Conservation (phyloP, 2,797 vertebrate species). For the Lepilemur ruficaudatus region DNA sequence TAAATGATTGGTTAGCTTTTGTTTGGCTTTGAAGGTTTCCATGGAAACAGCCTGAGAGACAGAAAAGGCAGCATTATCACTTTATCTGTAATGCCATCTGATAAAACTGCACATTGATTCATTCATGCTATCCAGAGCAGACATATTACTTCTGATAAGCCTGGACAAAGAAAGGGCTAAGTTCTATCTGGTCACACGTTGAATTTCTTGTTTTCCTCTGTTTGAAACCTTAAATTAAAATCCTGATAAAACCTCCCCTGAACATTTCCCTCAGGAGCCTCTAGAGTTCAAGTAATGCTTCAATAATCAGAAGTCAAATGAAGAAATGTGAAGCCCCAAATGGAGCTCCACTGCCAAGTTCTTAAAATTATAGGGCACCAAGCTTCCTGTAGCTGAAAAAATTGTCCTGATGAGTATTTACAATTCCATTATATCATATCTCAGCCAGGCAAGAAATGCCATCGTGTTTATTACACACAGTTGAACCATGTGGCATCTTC, state of each 20-base stretch:
- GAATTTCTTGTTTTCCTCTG: constrained; percentile 48
- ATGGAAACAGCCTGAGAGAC: constrained; percentile 72
- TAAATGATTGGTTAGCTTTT: constrained; percentile 62
- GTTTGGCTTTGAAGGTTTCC: constrained; percentile 71
- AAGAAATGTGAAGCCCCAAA: constrained; percentile 80
- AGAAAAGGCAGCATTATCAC: constrained; percentile 67
- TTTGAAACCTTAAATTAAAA: constrained; percentile 80
- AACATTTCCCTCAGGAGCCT: constrained; percentile 70
- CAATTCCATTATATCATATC: constrained; percentile 77
- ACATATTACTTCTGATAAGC: constrained; percentile 33
- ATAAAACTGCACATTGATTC: constrained; percentile 54
- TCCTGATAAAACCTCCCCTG: constrained; percentile 67
- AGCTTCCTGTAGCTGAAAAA: constrained; percentile 80
- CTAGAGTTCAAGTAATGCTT: constrained; percentile 78
- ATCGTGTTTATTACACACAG: constrained; percentile 46
- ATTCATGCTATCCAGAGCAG: constrained; percentile 41
- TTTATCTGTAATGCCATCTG: constrained; percentile 40
- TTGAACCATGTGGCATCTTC: background rate
- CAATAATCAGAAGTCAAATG: constrained; percentile 77
- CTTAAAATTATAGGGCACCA: constrained; percentile 79
- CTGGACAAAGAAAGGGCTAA: constrained; percentile 46
- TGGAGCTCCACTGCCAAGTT: constrained; percentile 75
- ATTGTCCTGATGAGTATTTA: constrained; percentile 81
- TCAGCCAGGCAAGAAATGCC: constrained; percentile 76
- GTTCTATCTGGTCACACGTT: constrained; percentile 48